phyloP scores from a whole-genome alignment of 2,113 vertebrate genomes.

The Tringa solitaria region DNA sequence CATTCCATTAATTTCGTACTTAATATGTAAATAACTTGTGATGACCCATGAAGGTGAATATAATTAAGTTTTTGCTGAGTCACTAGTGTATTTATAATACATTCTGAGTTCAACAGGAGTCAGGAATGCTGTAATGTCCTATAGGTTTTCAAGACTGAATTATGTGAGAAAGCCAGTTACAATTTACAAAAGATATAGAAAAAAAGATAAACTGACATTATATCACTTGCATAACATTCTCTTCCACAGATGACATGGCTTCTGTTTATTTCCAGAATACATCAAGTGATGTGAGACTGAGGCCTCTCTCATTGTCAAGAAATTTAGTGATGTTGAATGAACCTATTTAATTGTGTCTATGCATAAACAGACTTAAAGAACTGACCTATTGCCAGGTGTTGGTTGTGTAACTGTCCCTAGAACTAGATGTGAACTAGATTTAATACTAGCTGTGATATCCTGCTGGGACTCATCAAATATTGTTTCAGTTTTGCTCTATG shows the following conservation, averaged over 20 bases:
- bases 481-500: not conserved
- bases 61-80: not conserved
- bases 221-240: rapidly evolving
- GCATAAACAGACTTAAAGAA: not conserved
- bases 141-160: not conserved
- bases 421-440: not conserved
- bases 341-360: not conserved
- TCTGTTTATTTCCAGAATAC: not conserved
- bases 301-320: not conserved
- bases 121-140: not conserved
- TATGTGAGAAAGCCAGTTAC: not conserved
- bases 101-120: not conserved
- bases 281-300: not conserved
- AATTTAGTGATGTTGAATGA: not conserved
- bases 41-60: not conserved
- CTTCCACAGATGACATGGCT: not conserved
- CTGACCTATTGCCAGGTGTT: not conserved
- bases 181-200: not conserved
- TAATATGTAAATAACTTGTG: not conserved
- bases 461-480: not conserved
- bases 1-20: not conserved
- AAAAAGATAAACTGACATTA: not conserved
- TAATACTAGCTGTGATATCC: not conserved
- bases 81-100: not conserved
- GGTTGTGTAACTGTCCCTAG: not conserved